Evolutionary conservation across 2,888 invertebrate genomes (phyloP), one percentile per base, ranked within the genome.

Genomic region (Taenaris catops): DNA sequence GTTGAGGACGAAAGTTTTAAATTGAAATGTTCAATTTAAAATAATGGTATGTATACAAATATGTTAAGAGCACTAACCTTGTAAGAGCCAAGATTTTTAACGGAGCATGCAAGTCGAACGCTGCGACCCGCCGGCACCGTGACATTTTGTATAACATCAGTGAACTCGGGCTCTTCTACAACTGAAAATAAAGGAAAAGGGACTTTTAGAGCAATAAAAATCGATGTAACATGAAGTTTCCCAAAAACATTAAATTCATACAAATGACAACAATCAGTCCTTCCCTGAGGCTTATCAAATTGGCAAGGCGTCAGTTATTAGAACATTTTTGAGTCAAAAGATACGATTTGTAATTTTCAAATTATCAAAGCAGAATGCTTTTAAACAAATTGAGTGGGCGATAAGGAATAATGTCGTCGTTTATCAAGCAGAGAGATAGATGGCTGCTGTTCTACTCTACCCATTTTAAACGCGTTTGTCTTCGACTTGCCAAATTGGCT

Each of bases 41-140:
- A 3, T 8, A 20, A 2, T 20, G 7, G 7, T 20, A 2, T 8
- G 7, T 7, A 20, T 20, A 4, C 7, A n/a, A 20, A 20, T 4
- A 20, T 19, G 4, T 6, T 6, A n/a, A 6, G n/a, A 6, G 19
- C n/a, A 32, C 12, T 86, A 88, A 96, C 96, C 93, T 96, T 96
- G 72, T 94, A 96, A 23, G 93, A 92, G 55, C 96, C 96, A 42
- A 96, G 91, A 79, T 96, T 95, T 78, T 95, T 96, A 55, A 96
- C 96, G 18, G 95, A 94, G 80, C 96, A 96, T 34, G 95, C 94
- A 57, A 96, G 90, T 63, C 94, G 94, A 58, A 96, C 94, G 73
- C 92, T 95, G 53, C 96, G 90, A 48, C 96, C 96, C 42, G 96
- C 95, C 42, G 96, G 94, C 49, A 96, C 95, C 33, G 96, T 96